Conservation (phyloP, 2,888 invertebrate genomes). For the Cataglyphis altisquamis region DNA sequence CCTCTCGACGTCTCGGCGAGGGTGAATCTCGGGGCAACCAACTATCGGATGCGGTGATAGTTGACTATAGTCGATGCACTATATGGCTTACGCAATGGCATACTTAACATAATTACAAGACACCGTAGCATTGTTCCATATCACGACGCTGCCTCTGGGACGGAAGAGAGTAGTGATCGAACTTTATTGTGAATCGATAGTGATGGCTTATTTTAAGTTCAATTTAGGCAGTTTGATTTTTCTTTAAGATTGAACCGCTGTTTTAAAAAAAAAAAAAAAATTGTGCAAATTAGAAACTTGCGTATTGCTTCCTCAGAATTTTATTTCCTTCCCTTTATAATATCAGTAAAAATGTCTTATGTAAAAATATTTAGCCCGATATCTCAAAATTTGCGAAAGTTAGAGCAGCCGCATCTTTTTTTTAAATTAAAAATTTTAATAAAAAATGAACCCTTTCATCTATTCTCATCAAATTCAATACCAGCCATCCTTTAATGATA, state of each 20-base stretch:
- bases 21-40: conserved; percentile 70
- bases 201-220: conserved; percentile 50
- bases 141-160: conserved; percentile 65
- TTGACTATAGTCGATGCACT: conserved; percentile 66
- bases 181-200: conserved; percentile 59
- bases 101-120: conserved; percentile 83
- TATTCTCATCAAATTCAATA: too few species aligned
- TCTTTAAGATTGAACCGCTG: not conserved
- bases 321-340: too few species aligned
- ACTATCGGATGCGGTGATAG: conserved; percentile 60
- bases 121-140: conserved; percentile 70
- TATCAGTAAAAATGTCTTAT: too few species aligned
- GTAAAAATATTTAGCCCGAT: too few species aligned
- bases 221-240: conserved; percentile 19
- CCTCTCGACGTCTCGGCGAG: conserved; percentile 55
- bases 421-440: too few species aligned
- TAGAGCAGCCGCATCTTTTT: too few species aligned
- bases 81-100: conserved; percentile 75
- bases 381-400: too few species aligned
- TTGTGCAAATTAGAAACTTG: too few species aligned
- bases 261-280: too few species aligned
- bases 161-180: conserved; percentile 68
- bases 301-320: too few species aligned
- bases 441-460: too few species aligned
- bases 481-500: too few species aligned